phyloP scores from a whole-genome alignment of 2,113 vertebrate species.

The Vulpes ferrilata region DNA sequence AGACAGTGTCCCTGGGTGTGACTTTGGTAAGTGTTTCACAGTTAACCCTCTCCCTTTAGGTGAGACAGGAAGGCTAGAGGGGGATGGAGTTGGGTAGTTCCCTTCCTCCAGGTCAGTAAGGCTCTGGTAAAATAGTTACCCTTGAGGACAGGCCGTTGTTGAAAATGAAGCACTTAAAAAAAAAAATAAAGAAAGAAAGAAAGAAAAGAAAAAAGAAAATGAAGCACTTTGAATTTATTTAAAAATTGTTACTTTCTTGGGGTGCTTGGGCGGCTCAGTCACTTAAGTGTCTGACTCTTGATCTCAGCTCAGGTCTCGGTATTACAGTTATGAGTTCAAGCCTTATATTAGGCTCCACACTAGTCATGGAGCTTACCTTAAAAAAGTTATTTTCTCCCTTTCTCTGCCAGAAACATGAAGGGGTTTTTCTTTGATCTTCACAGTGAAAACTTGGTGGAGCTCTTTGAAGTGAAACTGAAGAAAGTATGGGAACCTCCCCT shows the following conservation, averaged over 20 bases:
- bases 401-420: background rate
- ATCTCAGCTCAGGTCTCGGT: background rate
- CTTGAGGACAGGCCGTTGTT: background rate
- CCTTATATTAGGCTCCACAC: background rate
- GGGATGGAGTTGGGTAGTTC: background rate
- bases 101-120: background rate
- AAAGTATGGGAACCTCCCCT: background rate
- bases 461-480: background rate
- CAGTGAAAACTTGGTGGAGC: background rate
- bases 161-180: background rate
- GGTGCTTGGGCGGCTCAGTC: background rate
- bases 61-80: background rate
- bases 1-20: background rate
- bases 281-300: background rate
- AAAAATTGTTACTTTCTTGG: background rate
- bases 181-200: background rate
- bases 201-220: background rate
- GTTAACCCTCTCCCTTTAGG: background rate
- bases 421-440: background rate
- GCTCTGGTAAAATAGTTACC: background rate
- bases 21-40: background rate
- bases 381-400: background rate
- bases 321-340: background rate
- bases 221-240: background rate
- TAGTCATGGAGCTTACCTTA: background rate